Base-by-base conservation (phyloP, 2,888 invertebrate genomes). In the Anoplius nigerrimus region DNA sequence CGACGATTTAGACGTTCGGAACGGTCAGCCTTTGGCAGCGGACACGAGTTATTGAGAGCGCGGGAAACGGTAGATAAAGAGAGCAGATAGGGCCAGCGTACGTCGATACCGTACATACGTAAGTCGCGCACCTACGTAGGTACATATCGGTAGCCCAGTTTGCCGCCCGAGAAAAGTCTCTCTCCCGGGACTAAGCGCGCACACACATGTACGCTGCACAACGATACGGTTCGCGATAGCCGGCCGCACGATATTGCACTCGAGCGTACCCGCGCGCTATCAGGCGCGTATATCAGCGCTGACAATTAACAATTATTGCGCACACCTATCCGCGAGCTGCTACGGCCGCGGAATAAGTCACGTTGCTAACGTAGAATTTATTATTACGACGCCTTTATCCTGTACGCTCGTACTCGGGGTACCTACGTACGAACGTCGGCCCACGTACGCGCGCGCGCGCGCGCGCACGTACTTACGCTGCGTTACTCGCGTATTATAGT, bases 291-390 rank as follows among this genome's bases (percentile, higher is more conserved):
- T 79, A 81, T 81, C 79, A 66, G 72, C 71, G 66, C 70, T 71
- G 74, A 72, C 82, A 78, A 82, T 83, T 83, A 81, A 81, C 76
- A 82, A 83, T 84, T 80, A 80, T 81, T 72, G 74, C 72, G 80
- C 74, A 76, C 34, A 34, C 34, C 34, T 34, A 34, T 34, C 34
- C 66, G 68, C 68, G 71, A 62, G 70, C 70, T 65, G 65, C 62
- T n/a, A n/a, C n/a, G n/a, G 52, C 34, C 60, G 71, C 18, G 72
- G 81, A 79, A 82, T 84, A 86, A 86, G 86, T 86, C 85, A 84
- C 85, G 85, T 84, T 84, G 84, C 80, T 71, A 34, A 79, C 79
- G 71, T 82, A 78, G 85, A 84, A 85, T 84, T 85, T 85, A 84
- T 86, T 82, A 84, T 86, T 82, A 76, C 79, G 72, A 73, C 62